Conservation (phyloP, 2,888 invertebrate species). For the Oligia latruncula region DNA sequence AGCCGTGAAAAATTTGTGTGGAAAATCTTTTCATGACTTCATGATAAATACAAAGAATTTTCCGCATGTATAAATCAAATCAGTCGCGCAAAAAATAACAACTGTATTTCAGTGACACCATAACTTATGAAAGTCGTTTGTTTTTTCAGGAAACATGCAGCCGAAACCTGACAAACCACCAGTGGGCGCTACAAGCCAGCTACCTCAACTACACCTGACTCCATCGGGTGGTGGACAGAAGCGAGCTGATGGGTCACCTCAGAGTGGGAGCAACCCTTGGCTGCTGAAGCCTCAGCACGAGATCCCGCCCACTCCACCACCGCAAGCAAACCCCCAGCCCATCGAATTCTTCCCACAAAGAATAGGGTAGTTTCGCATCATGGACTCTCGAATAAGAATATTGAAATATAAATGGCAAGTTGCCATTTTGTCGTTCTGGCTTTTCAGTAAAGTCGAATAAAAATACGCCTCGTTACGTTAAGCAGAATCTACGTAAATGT, state of each 20-base stretch:
- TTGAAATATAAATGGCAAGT: slow-evolving; percentile 82
- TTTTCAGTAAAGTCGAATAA: slow-evolving; percentile 80
- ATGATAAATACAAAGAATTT: slow-evolving; percentile 7
- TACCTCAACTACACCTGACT: slow-evolving; percentile 84
- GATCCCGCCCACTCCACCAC: slow-evolving; percentile 86
- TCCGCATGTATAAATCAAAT: background rate
- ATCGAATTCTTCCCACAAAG: slow-evolving; percentile 84
- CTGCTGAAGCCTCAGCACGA: slow-evolving; percentile 85
- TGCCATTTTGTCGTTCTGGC: slow-evolving; percentile 85
- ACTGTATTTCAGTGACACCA: slow-evolving; percentile 10
- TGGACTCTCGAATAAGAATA: slow-evolving; percentile 69
- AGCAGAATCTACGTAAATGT: slow-evolving; percentile 77
- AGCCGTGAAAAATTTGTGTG: background rate
- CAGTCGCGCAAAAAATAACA: background rate
- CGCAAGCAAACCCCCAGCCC: slow-evolving; percentile 80
- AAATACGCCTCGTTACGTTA: slow-evolving; percentile 82
- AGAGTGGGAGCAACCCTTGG: slow-evolving; percentile 77
- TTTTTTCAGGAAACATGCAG: slow-evolving; percentile 82
- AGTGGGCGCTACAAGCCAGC: slow-evolving; percentile 78
- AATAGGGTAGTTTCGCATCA: slow-evolving; percentile 79
- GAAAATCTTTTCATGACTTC: slow-evolving; percentile 24
- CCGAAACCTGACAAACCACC: slow-evolving; percentile 84
- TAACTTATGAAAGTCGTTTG: slow-evolving; percentile 42
- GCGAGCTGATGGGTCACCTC: slow-evolving; percentile 74
- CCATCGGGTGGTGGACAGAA: slow-evolving; percentile 80